These are phyloP conservation scores for Myotis brandtii DNA, from an alignment of 2,113 vertebrate genomes.

Conservation along the genomic window DNA sequence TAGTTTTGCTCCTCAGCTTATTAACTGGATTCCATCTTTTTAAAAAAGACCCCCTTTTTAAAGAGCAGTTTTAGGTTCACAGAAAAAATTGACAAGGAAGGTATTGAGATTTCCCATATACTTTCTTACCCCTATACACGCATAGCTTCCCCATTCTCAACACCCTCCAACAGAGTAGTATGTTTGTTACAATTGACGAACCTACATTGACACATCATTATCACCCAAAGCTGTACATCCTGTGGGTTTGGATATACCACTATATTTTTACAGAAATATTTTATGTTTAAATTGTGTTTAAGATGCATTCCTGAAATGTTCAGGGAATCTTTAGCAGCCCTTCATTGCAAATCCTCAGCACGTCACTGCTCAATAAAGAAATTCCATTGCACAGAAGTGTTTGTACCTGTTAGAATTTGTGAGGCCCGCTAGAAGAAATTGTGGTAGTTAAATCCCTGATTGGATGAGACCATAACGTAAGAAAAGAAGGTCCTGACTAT, in stretches of 20 bases:
- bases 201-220: background rate
- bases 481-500: slow-evolving; percentile 1
- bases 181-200: background rate
- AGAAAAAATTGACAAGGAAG: background rate
- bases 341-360: background rate
- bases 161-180: background rate
- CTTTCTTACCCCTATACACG: background rate
- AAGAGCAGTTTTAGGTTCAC: background rate
- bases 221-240: background rate
- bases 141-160: background rate
- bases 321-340: background rate
- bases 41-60: background rate
- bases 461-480: background rate
- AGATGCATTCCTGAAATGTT: slow-evolving; percentile 5
- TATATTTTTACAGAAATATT: background rate
- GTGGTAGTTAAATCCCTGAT: background rate
- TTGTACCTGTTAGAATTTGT: background rate
- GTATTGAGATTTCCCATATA: background rate
- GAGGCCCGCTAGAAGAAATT: slow-evolving; percentile 28
- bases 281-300: slow-evolving; percentile 42
- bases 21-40: background rate
- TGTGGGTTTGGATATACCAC: background rate
- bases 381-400: background rate
- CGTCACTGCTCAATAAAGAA: slow-evolving; percentile 2
- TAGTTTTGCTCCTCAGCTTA: background rate